Evolutionary conservation across 2,113 vertebrate species (phyloP), one percentile per base, ranked within the genome.

Genomic region (Gasterosteus nipponicus): DNA sequence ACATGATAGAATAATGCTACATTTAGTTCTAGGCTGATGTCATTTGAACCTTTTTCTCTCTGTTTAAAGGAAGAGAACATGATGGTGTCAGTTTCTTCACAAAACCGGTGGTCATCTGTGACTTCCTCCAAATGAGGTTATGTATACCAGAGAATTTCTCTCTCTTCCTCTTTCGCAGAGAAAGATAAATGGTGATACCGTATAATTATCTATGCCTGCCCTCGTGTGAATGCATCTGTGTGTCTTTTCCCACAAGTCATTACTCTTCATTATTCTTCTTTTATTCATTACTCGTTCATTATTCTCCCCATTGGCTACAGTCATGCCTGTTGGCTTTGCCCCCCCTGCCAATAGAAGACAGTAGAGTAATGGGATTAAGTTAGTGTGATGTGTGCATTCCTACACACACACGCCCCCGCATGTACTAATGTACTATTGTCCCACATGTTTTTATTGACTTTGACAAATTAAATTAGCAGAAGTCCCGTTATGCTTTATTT

Each of bases 211-310:
- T 54, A 3, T 39, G 53, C 42, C 57, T 75, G 47, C 64, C 51
- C 68, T 74, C 11, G 3, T 73, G 47, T 33, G 56, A 73, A 10
- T 49, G 22, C 46, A 38, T 41, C 69, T 58, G 57, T 77, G 61
- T 59, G 72, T 41, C 57, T 35, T 42, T 16, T 3, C 29, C 63
- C n/a, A 18, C 2, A 3, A 80, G 80, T 82, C 78, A 84, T 89
- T 85, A 80, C 54, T 87, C 82, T 82, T 88, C 76, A 82, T 89
- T 83, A 88, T 89, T 82, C 70, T 72, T 86, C 47, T 81, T 78
- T 89, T 78, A 86, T 87, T 90, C 82, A 89, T 89, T 69, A 78
- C 61, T 74, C 63, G 60, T 84, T 84, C 72, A 81, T 90, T 83
- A 86, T 75, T 81, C 79, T 87, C 54, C 54, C 58, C 29, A 11